phyloP scores from a whole-genome alignment of 2,113 vertebrate genomes.

The Engraulis encrasicolus region DNA sequence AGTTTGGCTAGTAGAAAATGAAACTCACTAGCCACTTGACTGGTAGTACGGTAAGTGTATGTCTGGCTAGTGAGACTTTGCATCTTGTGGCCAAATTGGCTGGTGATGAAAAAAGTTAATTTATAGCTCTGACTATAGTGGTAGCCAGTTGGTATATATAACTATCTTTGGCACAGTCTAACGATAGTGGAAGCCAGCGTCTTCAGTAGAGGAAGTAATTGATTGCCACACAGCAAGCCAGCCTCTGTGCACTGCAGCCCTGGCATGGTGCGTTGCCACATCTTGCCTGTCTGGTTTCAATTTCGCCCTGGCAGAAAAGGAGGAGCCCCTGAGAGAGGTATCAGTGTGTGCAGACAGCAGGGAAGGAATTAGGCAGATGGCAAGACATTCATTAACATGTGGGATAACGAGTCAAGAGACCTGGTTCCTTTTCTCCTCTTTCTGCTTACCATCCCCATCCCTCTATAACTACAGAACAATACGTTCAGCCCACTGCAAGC shows the following conservation, averaged over 20 bases:
- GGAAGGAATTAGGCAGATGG: slow-evolving; percentile 37
- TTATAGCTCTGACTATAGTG: too few species aligned
- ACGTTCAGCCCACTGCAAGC: slow-evolving; percentile 21
- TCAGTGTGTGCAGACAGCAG: slow-evolving; percentile 41
- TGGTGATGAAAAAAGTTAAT: too few species aligned
- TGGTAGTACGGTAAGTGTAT: too few species aligned
- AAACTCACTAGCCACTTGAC: too few species aligned
- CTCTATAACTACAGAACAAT: too few species aligned
- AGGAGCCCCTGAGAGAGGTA: slow-evolving; percentile 29
- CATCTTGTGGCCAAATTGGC: too few species aligned
- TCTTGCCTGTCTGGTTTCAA: slow-evolving; percentile 25
- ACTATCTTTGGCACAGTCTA: too few species aligned
- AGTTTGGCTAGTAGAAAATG: too few species aligned
- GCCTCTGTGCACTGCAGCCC: background rate
- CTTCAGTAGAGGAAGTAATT: background rate
- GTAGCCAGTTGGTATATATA: too few species aligned
- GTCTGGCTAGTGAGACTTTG: too few species aligned
- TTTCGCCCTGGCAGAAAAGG: slow-evolving; percentile 25
- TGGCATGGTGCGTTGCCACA: background rate
- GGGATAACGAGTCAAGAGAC: slow-evolving; percentile 5
- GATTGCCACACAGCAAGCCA: background rate
- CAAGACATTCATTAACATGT: slow-evolving; percentile 30
- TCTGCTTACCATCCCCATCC: background rate
- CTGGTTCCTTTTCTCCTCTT: background rate
- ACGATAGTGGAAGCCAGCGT: background rate